Evolutionary conservation across 2,113 vertebrate species (phyloP).

Genomic region (Cricetomys ansorgei): DNA sequence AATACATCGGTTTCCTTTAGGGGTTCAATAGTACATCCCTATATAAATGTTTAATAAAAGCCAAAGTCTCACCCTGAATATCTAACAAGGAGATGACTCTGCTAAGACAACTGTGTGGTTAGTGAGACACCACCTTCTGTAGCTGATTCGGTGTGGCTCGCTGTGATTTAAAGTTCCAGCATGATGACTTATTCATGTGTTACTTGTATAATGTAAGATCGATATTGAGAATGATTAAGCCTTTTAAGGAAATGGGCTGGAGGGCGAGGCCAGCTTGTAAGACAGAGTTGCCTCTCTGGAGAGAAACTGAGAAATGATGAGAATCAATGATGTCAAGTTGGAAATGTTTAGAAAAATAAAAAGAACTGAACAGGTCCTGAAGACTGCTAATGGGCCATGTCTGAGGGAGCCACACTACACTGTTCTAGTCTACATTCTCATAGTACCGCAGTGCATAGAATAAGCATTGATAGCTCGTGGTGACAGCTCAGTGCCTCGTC

Average conservation of each 20-base stretch:
- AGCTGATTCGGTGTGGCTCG: not conserved
- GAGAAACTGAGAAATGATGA: not conserved
- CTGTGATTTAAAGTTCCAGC: not conserved
- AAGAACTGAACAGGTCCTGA: not conserved
- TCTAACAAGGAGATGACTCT: not conserved
- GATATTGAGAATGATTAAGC: not conserved
- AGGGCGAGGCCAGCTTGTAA: not conserved
- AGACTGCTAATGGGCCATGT: not conserved
- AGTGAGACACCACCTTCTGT: not conserved
- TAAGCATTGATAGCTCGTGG: not conserved
- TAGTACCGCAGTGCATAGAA: not conserved
- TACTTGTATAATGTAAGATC: not conserved
- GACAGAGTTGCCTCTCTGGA: not conserved
- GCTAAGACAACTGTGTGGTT: not conserved
- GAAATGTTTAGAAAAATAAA: constrained; percentile 24
- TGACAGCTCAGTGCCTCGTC: not conserved
- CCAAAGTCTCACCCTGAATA: not conserved
- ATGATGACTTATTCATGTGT: not conserved
- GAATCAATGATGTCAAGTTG: constrained; percentile 36
- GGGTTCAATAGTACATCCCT: not conserved
- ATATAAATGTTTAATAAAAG: too few species aligned
- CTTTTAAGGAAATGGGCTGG: constrained; percentile 6
- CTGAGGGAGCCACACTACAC: not conserved
- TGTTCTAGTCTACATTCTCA: not conserved
- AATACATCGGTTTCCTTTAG: not conserved